phyloP scores from a whole-genome alignment of 2,797 vertebrate genomes.

The Alcedo quadribrachys region DNA sequence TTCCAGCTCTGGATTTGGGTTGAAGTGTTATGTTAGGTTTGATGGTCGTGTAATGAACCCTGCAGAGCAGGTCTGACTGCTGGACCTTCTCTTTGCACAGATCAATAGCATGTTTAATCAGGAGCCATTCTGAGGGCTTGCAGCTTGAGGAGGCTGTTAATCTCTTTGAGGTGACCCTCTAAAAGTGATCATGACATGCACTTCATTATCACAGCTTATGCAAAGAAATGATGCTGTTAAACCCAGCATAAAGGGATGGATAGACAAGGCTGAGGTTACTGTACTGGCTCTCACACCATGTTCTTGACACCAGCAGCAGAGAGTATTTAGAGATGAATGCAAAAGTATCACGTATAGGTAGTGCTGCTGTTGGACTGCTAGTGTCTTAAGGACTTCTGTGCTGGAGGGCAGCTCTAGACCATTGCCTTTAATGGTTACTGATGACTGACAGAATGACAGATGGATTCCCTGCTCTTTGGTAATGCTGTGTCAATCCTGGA shows the following conservation, averaged over 20 bases:
- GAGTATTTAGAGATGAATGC: neutral
- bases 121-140: neutral
- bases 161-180: neutral
- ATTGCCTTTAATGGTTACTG: neutral
- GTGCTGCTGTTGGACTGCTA: neutral
- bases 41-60: neutral
- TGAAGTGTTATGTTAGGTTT: neutral
- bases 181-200: neutral
- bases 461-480: neutral
- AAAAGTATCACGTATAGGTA: neutral
- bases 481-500: neutral
- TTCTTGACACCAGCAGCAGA: neutral
- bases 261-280: neutral
- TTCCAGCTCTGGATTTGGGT: neutral
- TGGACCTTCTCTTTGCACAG: neutral
- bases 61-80: neutral
- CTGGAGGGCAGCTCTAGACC: neutral
- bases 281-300: neutral
- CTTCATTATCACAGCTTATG: neutral
- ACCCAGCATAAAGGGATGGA: neutral
- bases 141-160: neutral
- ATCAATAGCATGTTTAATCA: neutral
- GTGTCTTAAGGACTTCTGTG: neutral
- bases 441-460: neutral
- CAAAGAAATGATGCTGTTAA: neutral